Percentiles rank a stretch among this genome's conserved stretches.
Conservation (phyloP, 2,113 vertebrate species). For the Catharus minimus region DNA sequence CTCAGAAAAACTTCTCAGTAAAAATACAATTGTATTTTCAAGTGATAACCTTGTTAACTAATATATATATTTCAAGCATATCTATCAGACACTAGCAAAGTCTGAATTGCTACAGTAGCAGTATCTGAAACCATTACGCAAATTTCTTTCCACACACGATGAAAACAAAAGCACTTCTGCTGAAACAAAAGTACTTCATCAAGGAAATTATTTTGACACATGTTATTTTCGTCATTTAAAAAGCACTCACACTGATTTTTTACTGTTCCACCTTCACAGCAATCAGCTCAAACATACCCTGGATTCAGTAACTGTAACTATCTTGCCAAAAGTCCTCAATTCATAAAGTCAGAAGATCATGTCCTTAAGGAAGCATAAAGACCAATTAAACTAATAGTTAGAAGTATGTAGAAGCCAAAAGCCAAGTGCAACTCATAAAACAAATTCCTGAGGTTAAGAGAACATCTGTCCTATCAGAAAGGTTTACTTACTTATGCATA, state of each 20-base stretch:
- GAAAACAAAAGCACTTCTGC: not conserved
- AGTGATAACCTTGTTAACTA: slow-evolving; percentile 70
- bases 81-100: slow-evolving; percentile 54
- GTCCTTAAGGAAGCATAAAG: not conserved
- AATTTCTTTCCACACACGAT: slow-evolving; percentile 34
- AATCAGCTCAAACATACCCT: not conserved
- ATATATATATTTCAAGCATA: slow-evolving; percentile 63
- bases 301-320: not conserved
- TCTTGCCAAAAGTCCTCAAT: not conserved
- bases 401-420: not conserved
- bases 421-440: not conserved
- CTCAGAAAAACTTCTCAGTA: slow-evolving; percentile 62
- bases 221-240: slow-evolving; percentile 10
- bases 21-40: slow-evolving; percentile 63
- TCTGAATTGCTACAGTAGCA: slow-evolving; percentile 32
- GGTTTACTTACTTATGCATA: rapidly evolving
- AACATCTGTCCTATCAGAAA: not conserved
- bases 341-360: not conserved
- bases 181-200: not conserved
- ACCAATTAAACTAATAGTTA: not conserved
- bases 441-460: not conserved
- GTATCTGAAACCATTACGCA: slow-evolving; percentile 33
- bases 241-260: not conserved
- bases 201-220: slow-evolving; percentile 41
- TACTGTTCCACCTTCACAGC: not conserved